A percentile compares a stretch with the other conserved stretches of the same genome.
Evolutionary conservation across 2,797 vertebrate species (phyloP).

Genomic region (Sebastes elongatus): DNA sequence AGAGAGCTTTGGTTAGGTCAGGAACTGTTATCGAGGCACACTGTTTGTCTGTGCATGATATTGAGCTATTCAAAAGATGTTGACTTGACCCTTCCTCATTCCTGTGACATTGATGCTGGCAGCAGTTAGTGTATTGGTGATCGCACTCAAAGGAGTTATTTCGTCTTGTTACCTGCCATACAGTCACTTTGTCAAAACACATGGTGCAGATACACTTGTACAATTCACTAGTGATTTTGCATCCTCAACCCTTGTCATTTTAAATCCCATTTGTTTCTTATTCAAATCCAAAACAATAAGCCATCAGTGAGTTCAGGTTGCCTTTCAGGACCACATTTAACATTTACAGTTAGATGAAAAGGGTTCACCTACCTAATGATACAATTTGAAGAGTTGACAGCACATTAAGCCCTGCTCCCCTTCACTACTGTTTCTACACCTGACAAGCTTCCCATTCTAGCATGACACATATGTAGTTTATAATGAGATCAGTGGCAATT

Average conservation of each 20-base stretch:
- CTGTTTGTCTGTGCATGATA: not conserved
- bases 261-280: not conserved
- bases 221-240: not conserved
- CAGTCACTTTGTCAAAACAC: too few species aligned
- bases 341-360: not conserved
- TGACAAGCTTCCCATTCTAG: not conserved
- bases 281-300: not conserved
- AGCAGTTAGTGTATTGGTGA: not conserved
- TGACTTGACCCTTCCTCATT: not conserved
- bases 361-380: not conserved
- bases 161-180: too few species aligned
- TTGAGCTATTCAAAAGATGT: not conserved
- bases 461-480: not conserved
- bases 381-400: not conserved
- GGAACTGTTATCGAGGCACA: not conserved
- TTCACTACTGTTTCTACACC: not conserved
- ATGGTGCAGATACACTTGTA: too few species aligned
- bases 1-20: not conserved
- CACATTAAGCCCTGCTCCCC: not conserved
- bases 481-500: not conserved
- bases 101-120: not conserved
- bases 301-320: not conserved
- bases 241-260: not conserved
- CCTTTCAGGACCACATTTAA: not conserved
- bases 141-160: too few species aligned